Evolutionary conservation across 2,888 invertebrate species (phyloP).

Genomic region (Icerya purchasi): DNA sequence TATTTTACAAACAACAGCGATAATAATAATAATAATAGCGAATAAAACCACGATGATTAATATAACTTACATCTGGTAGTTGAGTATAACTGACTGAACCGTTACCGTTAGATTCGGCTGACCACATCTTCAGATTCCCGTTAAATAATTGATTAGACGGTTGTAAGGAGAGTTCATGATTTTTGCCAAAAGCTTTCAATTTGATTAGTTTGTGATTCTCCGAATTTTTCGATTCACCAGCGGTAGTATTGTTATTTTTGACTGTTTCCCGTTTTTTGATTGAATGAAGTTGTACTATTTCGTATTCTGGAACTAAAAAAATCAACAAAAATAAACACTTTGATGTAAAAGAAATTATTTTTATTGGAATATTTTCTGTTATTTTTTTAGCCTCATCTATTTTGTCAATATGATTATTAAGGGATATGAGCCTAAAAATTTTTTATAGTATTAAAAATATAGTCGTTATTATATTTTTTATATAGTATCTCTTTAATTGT

Average conservation of each 20-base stretch:
- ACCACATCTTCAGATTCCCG: constrained; percentile 60
- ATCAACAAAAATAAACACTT: background rate
- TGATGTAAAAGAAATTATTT: background rate
- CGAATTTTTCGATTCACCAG: constrained; percentile 24
- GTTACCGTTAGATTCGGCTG: constrained; percentile 51
- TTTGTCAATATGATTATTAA: too few species aligned
- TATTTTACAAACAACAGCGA: too few species aligned
- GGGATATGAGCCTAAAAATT: too few species aligned
- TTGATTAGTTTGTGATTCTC: constrained; percentile 21
- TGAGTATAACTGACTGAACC: constrained; percentile 61
- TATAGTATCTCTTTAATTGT: too few species aligned
- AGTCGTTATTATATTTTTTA: too few species aligned
- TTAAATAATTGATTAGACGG: constrained; percentile 45
- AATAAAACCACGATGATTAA: too few species aligned
- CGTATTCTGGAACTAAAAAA: constrained; percentile 52
- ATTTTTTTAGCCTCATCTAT: too few species aligned
- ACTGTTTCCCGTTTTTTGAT: constrained; percentile 24
- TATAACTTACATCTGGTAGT: constrained; percentile 46
- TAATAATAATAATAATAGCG: too few species aligned
- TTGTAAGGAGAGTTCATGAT: constrained; percentile 13
- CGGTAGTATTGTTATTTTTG: constrained; percentile 21
- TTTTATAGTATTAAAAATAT: too few species aligned
- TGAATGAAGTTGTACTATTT: constrained; percentile 53
- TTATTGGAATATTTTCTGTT: too few species aligned
- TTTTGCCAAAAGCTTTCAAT: constrained; percentile 16